These are phyloP conservation scores for Campoplex capitator DNA, from an alignment of 2,888 invertebrate genomes.

Conservation along the genomic window DNA sequence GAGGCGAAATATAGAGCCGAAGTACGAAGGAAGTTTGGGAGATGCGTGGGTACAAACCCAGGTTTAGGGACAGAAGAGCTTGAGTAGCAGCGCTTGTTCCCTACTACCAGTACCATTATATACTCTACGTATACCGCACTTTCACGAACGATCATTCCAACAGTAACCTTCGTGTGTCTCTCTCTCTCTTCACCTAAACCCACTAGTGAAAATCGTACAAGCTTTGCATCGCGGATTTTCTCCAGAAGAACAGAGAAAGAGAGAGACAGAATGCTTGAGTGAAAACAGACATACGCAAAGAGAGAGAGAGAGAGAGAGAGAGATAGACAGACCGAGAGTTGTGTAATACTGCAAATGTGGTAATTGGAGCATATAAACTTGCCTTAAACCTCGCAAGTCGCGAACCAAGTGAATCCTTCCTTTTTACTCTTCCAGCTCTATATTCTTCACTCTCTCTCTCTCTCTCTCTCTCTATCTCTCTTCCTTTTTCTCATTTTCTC, in stretches of 20 bases:
- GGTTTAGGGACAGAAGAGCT: conserved; percentile 44
- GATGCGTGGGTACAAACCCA: conserved; percentile 38
- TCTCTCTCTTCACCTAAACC: conserved; percentile 16
- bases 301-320: not conserved
- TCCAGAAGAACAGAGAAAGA: not conserved
- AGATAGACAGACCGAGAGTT: conserved; percentile 6
- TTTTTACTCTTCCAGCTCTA: conserved; percentile 46
- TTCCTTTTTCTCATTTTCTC: conserved; percentile 22
- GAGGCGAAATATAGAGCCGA: conserved; percentile 55
- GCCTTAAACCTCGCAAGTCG: conserved; percentile 76
- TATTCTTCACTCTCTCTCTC: conserved; percentile 43
- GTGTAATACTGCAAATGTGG: conserved; percentile 78
- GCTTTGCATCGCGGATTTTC: conserved; percentile 48
- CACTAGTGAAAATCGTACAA: conserved; percentile 31
- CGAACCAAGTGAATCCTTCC: conserved; percentile 58
- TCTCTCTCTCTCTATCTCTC: conserved; percentile 1
- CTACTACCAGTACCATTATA: not conserved
- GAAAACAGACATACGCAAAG: conserved; percentile 9
- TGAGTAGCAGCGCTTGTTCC: conserved; percentile 48
- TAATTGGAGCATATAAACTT: conserved; percentile 81
- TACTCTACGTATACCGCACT: conserved; percentile 3
- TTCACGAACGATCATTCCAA: conserved; percentile 35
- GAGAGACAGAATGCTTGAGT: not conserved
- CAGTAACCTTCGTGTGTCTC: not conserved
- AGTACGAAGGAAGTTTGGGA: conserved; percentile 18